Base-by-base conservation (phyloP, 2,797 vertebrate species). In the Capromys pilorides region DNA sequence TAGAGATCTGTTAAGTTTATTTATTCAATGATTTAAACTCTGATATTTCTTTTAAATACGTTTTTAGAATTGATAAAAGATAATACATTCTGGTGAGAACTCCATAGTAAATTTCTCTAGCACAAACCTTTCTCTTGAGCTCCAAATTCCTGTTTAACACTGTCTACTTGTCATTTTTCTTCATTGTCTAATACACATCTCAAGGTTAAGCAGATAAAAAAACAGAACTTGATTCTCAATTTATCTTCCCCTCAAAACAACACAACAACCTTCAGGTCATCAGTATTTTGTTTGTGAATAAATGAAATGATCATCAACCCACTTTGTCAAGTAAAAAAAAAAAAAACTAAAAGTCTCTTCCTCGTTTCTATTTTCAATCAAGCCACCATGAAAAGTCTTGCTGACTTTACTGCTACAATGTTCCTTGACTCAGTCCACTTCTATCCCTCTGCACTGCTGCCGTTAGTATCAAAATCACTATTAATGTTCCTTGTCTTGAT, bases 201-300 rank as follows among this genome's bases (percentile, higher is more conserved):
- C 54, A 94, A 89, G 87, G 3, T 91, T 94, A 83, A 64, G 49
- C 69, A 93, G 36, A 24, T 95, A 77, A 87, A 90, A 91, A 87
- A 94, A 88, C n/a, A 67, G 33, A 51, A 86, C 54, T 73, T 66
- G 39, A 85, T 81, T 85, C 91, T 88, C 61, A 93, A 87, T 31
- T 79, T 94, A 45, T 19, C 51, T 39, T 85, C 61, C 8, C 16
- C 2, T 6, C 7, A 75, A 90, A 95, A 73, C 28, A 84, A 93
- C 87, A 81, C 62, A 93, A 77, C 6, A 93, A 80, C 6, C 64
- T 82, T 22, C 9, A 59, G 21, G 86, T 90, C 51, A 84, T n/a
- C 8, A 81, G 45, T 89, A 81, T 88, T 82, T n/a, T 26, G 62
- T 67, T 93, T 59, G 79, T 33, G 64, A 69, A 78, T 57, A 94